Evolutionary conservation across 2,888 invertebrate species (phyloP), one percentile per base, ranked within the genome.

Genomic region (Euplagia quadripunctaria): DNA sequence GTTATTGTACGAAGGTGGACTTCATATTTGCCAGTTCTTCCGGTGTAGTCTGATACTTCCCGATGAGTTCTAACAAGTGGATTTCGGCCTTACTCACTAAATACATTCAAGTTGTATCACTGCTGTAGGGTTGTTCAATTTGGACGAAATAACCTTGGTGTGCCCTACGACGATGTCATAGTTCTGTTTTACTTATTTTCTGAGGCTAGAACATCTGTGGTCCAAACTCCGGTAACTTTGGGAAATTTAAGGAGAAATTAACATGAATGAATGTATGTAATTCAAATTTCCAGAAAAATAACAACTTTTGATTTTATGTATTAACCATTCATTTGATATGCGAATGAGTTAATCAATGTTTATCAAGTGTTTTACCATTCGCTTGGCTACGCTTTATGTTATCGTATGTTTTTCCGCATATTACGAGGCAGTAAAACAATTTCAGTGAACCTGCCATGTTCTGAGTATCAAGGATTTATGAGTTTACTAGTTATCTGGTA

Each of bases 401-500:
- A 51, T 51, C 66, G 61, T 61, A 42, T 58, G 41, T n/a, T 51
- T 64, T 49, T 42, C 31, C 51, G 55, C 52, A 43, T 55, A n/a
- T 42, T 63, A 71, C 17, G 49, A 46, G 63, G 51, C 31, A 31
- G 31, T 68, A 58, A 55, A 68, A 64, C 41, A 64, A 72, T 68
- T 58, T 68, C 14, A 55, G 46, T 64, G 41, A 68, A 20, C 20
- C 58, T 43, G n/a, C 31, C 55, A 20, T 58, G 6, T 43, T 68
- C 20, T 41, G 41, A 55, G 7, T 42, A 31, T 52, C 74, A 20
- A 74, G 14, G 73, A 79, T 83, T 81, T 83, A 79, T 77, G 79
- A 82, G 78, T n/a, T n/a, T 75, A 77, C 74, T 77, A 65, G 46
- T 31, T 74, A 72, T 55, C 71, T 81, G 31, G 81, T 77, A 77